Evolutionary conservation across 1,140 invertebrate genomes (phyloP).

Genomic region (Drosophila biarmipes): DNA sequence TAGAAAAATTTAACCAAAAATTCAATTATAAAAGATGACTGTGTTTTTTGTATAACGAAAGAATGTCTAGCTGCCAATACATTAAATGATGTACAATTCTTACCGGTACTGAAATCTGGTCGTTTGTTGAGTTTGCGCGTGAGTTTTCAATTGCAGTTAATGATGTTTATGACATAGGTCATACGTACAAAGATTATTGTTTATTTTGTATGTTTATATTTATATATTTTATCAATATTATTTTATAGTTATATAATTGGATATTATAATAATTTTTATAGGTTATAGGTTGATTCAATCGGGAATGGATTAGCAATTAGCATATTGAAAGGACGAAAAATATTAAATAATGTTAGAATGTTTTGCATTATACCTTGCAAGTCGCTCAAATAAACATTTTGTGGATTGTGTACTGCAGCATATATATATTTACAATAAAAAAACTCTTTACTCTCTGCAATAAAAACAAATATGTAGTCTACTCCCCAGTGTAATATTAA

Average conservation of each 20-base stretch:
- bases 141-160: conserved; percentile 29
- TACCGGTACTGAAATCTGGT: conserved; percentile 83
- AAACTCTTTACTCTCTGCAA: no score
- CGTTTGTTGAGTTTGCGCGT: conserved; percentile 62
- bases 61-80: conserved; percentile 71
- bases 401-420: background rate
- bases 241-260: conserved; percentile 21
- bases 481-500: no score
- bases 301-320: conserved; percentile 57
- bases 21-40: conserved; percentile 8
- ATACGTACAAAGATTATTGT: conserved; percentile 14
- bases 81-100: conserved; percentile 73
- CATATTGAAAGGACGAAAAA: conserved; percentile 69
- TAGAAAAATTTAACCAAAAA: background rate
- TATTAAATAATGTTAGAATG: conserved; percentile 69
- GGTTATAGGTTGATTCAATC: conserved; percentile 63
- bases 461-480: no score
- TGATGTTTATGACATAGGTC: conserved; percentile 14
- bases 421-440: background rate
- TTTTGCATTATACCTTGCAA: conserved; percentile 38
- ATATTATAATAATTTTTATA: conserved; percentile 22
- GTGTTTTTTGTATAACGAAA: conserved; percentile 41
- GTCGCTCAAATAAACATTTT: conserved; percentile 5
- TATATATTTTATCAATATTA: background rate
- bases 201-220: conserved; percentile 14